Conservation (phyloP, 1,140 invertebrate species). For the Gonioctena quinquepunctata region DNA sequence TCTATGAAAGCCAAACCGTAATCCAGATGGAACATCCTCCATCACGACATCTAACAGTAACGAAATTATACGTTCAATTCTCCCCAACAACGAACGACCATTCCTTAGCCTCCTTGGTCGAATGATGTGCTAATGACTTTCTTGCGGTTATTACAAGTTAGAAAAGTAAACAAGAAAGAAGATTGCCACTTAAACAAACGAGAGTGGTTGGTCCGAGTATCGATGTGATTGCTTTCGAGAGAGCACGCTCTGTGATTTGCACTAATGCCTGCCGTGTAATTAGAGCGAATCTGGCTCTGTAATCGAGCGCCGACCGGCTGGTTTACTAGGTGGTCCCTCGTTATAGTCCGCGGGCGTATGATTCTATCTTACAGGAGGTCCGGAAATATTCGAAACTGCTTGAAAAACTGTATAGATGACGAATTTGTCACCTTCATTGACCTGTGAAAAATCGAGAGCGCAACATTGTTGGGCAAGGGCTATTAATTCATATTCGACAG, state of each 20-base stretch:
- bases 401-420: no score
- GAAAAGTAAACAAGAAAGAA: conserved; percentile 8
- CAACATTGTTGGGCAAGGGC: no score
- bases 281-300: conserved; percentile 26
- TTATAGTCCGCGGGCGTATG: conserved; percentile 8
- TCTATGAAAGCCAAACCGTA: no score
- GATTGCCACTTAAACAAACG: conserved; percentile 6
- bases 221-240: not conserved
- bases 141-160: not conserved
- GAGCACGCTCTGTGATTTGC: conserved; percentile 22
- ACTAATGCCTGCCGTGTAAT: conserved; percentile 23
- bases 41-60: no score
- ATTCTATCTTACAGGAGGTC: no score
- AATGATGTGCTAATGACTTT: conserved; percentile 6
- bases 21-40: no score
- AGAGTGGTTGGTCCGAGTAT: conserved; percentile 5
- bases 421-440: no score
- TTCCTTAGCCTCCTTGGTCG: no score
- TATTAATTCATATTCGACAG: no score
- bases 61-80: no score
- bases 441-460: no score
- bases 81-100: not conserved
- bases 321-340: conserved; percentile 28
- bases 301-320: conserved; percentile 22
- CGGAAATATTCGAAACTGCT: no score